These are phyloP conservation scores for Trachelus troglodyta DNA, from an alignment of 2,888 invertebrate genomes.

Conservation along the genomic window DNA sequence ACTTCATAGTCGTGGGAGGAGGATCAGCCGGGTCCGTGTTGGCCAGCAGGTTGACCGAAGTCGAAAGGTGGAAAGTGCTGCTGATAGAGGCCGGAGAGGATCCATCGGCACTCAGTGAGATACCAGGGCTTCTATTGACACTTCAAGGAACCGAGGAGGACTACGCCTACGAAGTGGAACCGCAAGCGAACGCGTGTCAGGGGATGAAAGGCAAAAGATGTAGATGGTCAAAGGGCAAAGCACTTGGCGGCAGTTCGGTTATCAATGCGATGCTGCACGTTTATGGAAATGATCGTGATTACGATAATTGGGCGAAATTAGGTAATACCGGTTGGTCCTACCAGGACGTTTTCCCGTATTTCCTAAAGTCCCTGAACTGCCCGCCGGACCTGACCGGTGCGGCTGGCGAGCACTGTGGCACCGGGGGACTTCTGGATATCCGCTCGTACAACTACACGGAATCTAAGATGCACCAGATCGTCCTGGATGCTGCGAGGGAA, in stretches of 20 bases:
- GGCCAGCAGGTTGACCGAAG: slow-evolving; percentile 67
- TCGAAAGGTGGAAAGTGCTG: slow-evolving; percentile 66
- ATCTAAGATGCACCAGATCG: slow-evolving; percentile 57
- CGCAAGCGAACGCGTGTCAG: slow-evolving; percentile 61
- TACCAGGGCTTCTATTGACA: slow-evolving; percentile 60
- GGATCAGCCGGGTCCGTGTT: slow-evolving; percentile 70
- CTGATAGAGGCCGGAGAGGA: slow-evolving; percentile 70
- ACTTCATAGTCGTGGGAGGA: slow-evolving; percentile 63
- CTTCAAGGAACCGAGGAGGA: slow-evolving; percentile 60
- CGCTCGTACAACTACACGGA: slow-evolving; percentile 57
- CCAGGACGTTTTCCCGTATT: slow-evolving; percentile 66
- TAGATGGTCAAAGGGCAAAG: slow-evolving; percentile 72
- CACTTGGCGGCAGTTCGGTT: slow-evolving; percentile 74
- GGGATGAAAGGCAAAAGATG: slow-evolving; percentile 61
- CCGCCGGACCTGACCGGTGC: slow-evolving; percentile 48
- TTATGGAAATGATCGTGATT: slow-evolving; percentile 74
- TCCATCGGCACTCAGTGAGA: slow-evolving; percentile 65
- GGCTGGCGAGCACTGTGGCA: slow-evolving; percentile 58
- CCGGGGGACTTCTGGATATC: slow-evolving; percentile 67
- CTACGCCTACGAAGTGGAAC: slow-evolving; percentile 68
- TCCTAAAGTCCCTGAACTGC: slow-evolving; percentile 61
- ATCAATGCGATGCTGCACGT: slow-evolving; percentile 77
- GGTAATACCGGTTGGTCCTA: slow-evolving; percentile 76
- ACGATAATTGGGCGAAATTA: slow-evolving; percentile 72
- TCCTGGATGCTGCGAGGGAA: slow-evolving; percentile 67